Conservation (phyloP, 1,140 invertebrate species). For the Plectrocnemia conspersa region DNA sequence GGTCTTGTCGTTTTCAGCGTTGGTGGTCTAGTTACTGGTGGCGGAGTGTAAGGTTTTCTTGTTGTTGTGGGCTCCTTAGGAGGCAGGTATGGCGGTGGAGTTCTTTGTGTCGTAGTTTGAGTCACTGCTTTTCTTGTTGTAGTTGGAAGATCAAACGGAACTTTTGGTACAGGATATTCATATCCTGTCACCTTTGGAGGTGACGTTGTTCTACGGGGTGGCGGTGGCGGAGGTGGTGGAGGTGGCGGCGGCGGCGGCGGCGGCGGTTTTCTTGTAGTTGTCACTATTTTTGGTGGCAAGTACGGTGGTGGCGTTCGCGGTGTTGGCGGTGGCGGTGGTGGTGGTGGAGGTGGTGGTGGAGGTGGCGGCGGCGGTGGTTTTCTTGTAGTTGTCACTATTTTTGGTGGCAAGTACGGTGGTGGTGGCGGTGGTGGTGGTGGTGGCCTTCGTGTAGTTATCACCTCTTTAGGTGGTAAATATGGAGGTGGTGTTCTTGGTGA, state of each 20-base stretch:
- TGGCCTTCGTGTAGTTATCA: too few relatives aligned
- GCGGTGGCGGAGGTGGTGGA: conserved; percentile 21
- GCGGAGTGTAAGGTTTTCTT: conserved; percentile 19
- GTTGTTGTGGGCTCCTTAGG: conserved; percentile 12
- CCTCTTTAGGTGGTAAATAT: too few relatives aligned
- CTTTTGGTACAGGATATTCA: conserved; percentile 3
- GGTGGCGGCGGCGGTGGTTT: too few relatives aligned
- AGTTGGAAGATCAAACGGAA: not conserved
- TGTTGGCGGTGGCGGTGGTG: conserved; percentile 26
- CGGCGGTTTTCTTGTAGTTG: conserved; percentile 22
- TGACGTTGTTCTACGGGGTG: not conserved
- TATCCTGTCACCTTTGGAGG: not conserved
- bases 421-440: conserved; percentile 8
- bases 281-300: not conserved
- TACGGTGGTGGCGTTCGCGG: conserved; percentile 20
- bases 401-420: too few relatives aligned
- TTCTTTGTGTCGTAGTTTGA: too few relatives aligned
- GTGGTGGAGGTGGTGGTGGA: conserved; percentile 13
- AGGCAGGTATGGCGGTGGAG: not conserved
- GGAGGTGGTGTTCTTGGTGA: conserved; percentile 9
- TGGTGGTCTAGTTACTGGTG: conserved; percentile 22
- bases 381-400: too few relatives aligned
- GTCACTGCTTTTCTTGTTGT: not conserved
- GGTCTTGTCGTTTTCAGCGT: not conserved
- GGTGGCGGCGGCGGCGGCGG: conserved; percentile 16